Evolutionary conservation across 1,140 invertebrate genomes (phyloP).

Genomic region (Hermetia illucens): DNA sequence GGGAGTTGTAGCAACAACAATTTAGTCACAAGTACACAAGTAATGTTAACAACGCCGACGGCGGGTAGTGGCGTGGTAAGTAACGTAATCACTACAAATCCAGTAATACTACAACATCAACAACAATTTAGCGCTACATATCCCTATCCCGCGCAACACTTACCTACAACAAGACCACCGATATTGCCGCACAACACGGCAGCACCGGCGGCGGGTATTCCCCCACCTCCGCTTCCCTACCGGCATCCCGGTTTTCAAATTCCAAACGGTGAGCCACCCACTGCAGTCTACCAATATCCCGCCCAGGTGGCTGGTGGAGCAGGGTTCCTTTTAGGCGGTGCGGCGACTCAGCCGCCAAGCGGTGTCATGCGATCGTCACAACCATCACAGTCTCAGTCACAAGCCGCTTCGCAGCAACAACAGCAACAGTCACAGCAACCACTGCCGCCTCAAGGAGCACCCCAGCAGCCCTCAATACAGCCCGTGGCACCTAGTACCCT

Average conservation of each 20-base stretch:
- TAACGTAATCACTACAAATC: conserved; percentile 9
- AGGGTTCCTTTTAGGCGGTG: no score
- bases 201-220: no score
- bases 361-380: no score
- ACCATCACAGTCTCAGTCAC: conserved; percentile 29
- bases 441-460: conserved; percentile 6
- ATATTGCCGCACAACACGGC: conserved; percentile 33
- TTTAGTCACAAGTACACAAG: conserved; percentile 6
- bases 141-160: conserved; percentile 20
- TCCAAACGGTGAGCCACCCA: conserved; percentile 26
- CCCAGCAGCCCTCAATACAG: neutral
- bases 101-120: conserved; percentile 11
- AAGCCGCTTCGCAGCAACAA: conserved; percentile 9
- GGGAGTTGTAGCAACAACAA: conserved; percentile 8
- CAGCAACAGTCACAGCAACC: conserved; percentile 8
- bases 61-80: conserved; percentile 6
- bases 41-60: conserved; percentile 9
- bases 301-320: conserved; percentile 28
- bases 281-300: conserved; percentile 32
- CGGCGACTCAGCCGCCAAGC: no score
- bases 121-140: conserved; percentile 14
- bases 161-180: conserved; percentile 40
- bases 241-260: conserved; percentile 31
- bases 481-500: neutral
- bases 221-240: conserved; percentile 30